A percentile compares a stretch with the other conserved stretches of the same genome.
These are phyloP conservation scores for Plebejus anna DNA, from an alignment of 2,888 invertebrate genomes.

Conservation along the genomic window DNA sequence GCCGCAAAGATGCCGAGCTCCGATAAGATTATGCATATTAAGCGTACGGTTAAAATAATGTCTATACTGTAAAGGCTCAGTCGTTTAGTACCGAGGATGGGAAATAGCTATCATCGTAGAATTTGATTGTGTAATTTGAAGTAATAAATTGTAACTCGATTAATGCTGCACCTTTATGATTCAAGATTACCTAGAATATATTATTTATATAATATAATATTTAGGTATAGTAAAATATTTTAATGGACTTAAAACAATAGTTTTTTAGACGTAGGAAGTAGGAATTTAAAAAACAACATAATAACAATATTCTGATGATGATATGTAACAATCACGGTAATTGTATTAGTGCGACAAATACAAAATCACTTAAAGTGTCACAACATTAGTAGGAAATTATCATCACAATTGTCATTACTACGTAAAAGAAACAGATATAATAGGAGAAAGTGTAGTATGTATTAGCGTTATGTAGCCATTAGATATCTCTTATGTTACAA, in stretches of 20 bases:
- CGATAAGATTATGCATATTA: constrained; percentile 81
- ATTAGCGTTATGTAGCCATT: constrained; percentile 61
- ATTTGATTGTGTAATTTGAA: constrained; percentile 26
- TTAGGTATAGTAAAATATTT: neutral
- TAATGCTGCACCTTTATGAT: constrained; percentile 9
- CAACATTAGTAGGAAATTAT: constrained; percentile 4
- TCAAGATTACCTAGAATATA: neutral
- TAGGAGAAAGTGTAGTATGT: constrained; percentile 57
- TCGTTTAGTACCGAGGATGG: constrained; percentile 41
- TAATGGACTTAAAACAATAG: no score
- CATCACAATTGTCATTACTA: constrained; percentile 15
- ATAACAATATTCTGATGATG: neutral
- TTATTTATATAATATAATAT: neutral
- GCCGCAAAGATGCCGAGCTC: constrained; percentile 72
- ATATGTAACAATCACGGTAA: neutral
- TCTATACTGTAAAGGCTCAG: constrained; percentile 70
- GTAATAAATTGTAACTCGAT: constrained; percentile 7
- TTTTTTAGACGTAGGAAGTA: neutral
- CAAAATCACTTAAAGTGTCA: neutral
- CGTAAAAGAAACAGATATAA: constrained; percentile 39
- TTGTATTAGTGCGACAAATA: neutral
- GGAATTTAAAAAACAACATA: neutral
- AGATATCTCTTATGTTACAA: constrained; percentile 53
- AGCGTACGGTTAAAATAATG: constrained; percentile 74
- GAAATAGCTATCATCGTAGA: constrained; percentile 26